phyloP scores from a whole-genome alignment of 2,888 invertebrate species.

The Eudemis profundana region DNA sequence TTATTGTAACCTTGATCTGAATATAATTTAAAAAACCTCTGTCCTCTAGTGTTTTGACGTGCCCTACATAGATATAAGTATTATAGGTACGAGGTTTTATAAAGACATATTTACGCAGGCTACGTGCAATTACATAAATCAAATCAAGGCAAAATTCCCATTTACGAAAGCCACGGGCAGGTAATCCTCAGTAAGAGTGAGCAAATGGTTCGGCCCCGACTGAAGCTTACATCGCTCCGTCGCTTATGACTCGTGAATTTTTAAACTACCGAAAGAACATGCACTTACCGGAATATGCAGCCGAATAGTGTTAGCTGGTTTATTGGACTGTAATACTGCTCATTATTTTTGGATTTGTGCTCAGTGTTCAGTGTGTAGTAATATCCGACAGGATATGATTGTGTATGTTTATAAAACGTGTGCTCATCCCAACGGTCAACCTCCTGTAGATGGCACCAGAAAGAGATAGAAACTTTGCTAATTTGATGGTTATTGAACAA shows the following conservation, averaged over 20 bases:
- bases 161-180: constrained; percentile 32
- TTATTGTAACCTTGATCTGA: no score
- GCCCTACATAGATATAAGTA: no score
- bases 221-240: constrained; percentile 62
- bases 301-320: constrained; percentile 29
- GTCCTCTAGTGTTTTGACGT: no score
- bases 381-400: no score
- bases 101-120: neutral
- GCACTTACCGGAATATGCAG: constrained; percentile 52
- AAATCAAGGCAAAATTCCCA: constrained; percentile 32
- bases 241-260: constrained; percentile 77
- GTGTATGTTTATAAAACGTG: no score
- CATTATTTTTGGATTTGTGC: constrained; percentile 23
- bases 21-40: no score
- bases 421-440: no score
- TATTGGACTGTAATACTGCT: constrained; percentile 30
- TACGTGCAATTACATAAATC: constrained; percentile 21
- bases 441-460: no score
- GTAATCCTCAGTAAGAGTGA: constrained; percentile 57
- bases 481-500: no score
- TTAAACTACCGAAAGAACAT: constrained; percentile 70
- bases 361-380: neutral
- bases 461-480: no score
- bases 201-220: constrained; percentile 60
- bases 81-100: no score